Percentiles rank a stretch among this genome's conserved stretches.
Evolutionary conservation across 2,888 invertebrate species (phyloP).

Genomic region (Troilus luridus): DNA sequence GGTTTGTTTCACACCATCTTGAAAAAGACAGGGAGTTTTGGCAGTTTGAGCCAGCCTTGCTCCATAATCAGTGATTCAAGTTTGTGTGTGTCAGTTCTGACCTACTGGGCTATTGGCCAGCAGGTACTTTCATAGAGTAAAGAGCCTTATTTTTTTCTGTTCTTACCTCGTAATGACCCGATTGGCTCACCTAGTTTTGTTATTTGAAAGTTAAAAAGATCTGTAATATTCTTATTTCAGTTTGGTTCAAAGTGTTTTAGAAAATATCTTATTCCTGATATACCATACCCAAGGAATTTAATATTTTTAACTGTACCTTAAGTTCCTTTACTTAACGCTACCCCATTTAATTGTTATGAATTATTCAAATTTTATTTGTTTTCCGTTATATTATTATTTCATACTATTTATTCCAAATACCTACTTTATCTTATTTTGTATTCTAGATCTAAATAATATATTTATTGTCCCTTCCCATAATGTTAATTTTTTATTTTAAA

Average conservation of each 20-base stretch:
- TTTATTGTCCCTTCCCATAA: too few species aligned
- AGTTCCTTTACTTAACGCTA: not conserved
- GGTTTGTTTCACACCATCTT: slow-evolving; percentile 24
- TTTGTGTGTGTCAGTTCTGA: slow-evolving; percentile 52
- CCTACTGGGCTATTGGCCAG: slow-evolving; percentile 54
- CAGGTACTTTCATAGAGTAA: slow-evolving; percentile 55
- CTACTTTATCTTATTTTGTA: too few species aligned
- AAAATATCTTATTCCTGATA: not conserved
- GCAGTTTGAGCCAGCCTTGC: slow-evolving; percentile 56
- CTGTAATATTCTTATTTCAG: not conserved
- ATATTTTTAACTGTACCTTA: not conserved
- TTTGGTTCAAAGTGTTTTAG: not conserved
- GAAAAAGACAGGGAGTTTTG: slow-evolving; percentile 41
- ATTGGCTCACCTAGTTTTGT: not conserved
- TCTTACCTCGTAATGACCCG: not conserved
- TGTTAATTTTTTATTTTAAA: too few species aligned
- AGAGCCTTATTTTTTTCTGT: not conserved
- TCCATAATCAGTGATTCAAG: slow-evolving; percentile 55
- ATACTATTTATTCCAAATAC: too few species aligned
- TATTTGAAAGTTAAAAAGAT: not conserved
- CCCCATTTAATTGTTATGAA: not conserved
- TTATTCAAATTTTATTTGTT: not conserved
- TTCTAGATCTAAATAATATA: too few species aligned
- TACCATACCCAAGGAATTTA: not conserved
- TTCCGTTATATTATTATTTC: not conserved